Conservation (phyloP, 2,888 invertebrate genomes). For the Diaphora mendica region DNA sequence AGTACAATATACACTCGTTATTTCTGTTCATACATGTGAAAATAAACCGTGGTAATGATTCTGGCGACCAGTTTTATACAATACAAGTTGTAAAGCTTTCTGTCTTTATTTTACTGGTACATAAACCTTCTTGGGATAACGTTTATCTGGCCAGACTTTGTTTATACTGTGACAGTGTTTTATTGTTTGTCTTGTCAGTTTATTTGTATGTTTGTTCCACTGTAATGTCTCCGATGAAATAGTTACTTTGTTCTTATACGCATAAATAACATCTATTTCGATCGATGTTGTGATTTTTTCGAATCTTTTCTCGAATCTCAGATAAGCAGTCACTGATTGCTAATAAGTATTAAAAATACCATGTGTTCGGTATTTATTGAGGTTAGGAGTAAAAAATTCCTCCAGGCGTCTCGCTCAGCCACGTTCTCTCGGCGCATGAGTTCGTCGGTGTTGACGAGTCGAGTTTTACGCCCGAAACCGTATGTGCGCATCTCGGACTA, state of each 20-base stretch:
- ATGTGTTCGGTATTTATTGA: too few relatives aligned
- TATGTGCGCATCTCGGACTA: too few relatives aligned
- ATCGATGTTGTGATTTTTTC: too few relatives aligned
- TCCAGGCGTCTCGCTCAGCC: too few relatives aligned
- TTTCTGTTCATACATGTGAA: conserved; percentile 62
- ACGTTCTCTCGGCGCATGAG: too few relatives aligned
- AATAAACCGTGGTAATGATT: conserved; percentile 54
- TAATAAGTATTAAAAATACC: too few relatives aligned
- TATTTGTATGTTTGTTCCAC: background rate
- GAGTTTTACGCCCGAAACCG: too few relatives aligned
- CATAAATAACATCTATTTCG: background rate
- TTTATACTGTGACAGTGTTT: conserved; percentile 21
- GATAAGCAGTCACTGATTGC: too few relatives aligned
- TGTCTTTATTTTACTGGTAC: conserved; percentile 24
- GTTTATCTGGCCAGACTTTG: conserved; percentile 21
- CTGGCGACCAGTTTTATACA: conserved; percentile 31
- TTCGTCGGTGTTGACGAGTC: too few relatives aligned
- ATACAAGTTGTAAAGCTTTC: conserved; percentile 24
- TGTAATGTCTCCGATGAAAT: background rate
- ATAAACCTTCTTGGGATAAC: conserved; percentile 22
- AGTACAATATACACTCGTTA: conserved; percentile 57
- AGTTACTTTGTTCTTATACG: background rate
- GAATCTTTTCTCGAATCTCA: too few relatives aligned
- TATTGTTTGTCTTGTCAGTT: conserved; percentile 13
- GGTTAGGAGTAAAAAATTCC: too few relatives aligned